Base-by-base conservation (phyloP, 1,140 invertebrate species). In the Brachionus calyciflorus region DNA sequence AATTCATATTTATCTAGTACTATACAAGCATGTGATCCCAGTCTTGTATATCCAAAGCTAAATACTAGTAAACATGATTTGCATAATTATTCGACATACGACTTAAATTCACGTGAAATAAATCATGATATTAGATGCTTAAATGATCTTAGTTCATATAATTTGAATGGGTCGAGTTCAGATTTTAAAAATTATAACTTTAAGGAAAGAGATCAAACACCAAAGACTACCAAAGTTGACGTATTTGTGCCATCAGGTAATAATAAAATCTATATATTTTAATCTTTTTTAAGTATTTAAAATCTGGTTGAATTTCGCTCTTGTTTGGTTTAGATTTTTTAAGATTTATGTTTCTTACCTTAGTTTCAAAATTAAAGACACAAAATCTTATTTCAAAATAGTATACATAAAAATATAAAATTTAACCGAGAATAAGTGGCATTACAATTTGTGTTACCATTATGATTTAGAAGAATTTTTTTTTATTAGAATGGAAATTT, bases 171-270 rank as follows among this genome's bases (percentile, higher is more conserved):
- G 24, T 65, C 60, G 9, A 44, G 9, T 65, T 28, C 26, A 44
- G 44, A 65, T 44, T 65, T 65, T 65, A n/a, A 12, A 9, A 55
- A 28, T n/a, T 12, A 55, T 6, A 2, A 3, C 33, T 10, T 24
- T n/a, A 12, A 60, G n/a, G 14, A 33, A 6, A 19, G 9, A 37
- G 3, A n/a, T 28, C 26, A 57, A 26, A n/a, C 24, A 12, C 26
- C 30, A 17, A 60, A 60, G 17, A 60, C 55, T 0, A 65, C 60
- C 3, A 65, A 26, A 46, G 60, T 65, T 26, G 37, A 65, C 28
- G 60, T 65, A 0, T n/a, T 44, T 44, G 40, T 65, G 7, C 60
- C 60, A 21, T 65, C 60, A 65, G 60, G 60, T 65, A 65, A n/a
- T 24, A 12, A 17, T n/a, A n/a, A n/a, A n/a, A n/a, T n/a, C n/a